These are phyloP conservation scores for Hoplostethus mediterraneus DNA, from an alignment of 2,797 vertebrate genomes.

Conservation along the genomic window DNA sequence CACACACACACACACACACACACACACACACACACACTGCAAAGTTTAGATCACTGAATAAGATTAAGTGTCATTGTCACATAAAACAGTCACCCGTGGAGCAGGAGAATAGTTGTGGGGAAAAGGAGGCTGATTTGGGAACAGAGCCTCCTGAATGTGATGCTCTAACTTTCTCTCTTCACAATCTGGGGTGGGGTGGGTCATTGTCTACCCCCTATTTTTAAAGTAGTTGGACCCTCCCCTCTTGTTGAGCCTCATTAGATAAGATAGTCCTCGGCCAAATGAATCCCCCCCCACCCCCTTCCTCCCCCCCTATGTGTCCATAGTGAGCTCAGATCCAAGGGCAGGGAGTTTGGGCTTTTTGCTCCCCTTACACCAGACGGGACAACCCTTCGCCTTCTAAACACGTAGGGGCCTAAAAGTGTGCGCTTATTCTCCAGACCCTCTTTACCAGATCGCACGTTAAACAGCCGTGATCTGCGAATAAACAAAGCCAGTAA, in stretches of 20 bases:
- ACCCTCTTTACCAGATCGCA: conserved; percentile 80
- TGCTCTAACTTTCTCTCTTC: conserved; percentile 88
- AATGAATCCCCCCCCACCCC: conserved; percentile 64
- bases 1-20: conserved; percentile 39
- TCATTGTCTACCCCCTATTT: conserved; percentile 87
- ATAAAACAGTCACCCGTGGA: conserved; percentile 90
- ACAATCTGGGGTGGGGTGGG: conserved; percentile 71
- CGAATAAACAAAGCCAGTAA: conserved; percentile 96
- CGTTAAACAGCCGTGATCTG: conserved; percentile 91
- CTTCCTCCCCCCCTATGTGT: background rate
- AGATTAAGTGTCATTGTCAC: conserved; percentile 93
- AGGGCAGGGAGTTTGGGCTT: conserved; percentile 54
- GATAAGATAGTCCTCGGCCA: conserved; percentile 84
- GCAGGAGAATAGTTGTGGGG: conserved; percentile 84
- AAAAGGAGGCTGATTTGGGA: conserved; percentile 82
- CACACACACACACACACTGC: conserved; percentile 51
- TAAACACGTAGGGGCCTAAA: conserved; percentile 76
- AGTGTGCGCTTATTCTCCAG: conserved; percentile 80
- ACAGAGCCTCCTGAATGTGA: conserved; percentile 85
- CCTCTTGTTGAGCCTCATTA: conserved; percentile 82
- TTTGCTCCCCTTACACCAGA: conserved; percentile 39
- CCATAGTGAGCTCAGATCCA: conserved; percentile 68
- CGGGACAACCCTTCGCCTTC: conserved; percentile 63
- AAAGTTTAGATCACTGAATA: conserved; percentile 84
- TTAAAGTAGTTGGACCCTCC: conserved; percentile 88